Evolutionary conservation across 2,797 vertebrate genomes (phyloP).

Genomic region (Rhinichthys osculus): DNA sequence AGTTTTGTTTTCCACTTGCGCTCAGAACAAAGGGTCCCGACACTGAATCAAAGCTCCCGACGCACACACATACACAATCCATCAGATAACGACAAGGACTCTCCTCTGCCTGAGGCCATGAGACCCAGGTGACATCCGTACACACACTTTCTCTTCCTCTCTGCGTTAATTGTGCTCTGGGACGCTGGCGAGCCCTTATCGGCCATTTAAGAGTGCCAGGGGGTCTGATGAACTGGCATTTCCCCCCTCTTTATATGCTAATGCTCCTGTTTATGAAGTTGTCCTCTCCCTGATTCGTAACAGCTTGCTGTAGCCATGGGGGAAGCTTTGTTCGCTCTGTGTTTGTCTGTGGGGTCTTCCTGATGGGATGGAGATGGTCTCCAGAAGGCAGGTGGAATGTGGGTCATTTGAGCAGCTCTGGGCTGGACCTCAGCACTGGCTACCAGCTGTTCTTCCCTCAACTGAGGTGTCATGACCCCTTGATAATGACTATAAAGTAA

Average conservation of each 20-base stretch:
- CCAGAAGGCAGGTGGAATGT: conserved; percentile 57
- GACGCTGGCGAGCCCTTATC: conserved; percentile 48
- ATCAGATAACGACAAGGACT: conserved; percentile 48
- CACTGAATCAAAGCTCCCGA: background rate
- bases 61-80: conserved; percentile 33
- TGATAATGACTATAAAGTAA: conserved; percentile 64
- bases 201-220: conserved; percentile 56
- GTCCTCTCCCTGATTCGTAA: conserved; percentile 75
- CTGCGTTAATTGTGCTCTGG: conserved; percentile 44
- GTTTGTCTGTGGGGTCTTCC: conserved; percentile 33
- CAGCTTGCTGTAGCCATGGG: conserved; percentile 77
- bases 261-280: conserved; percentile 70
- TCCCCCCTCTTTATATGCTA: conserved; percentile 81
- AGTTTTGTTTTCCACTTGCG: no score
- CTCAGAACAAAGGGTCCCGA: background rate
- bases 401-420: conserved; percentile 51
- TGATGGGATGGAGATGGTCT: conserved; percentile 42
- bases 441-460: conserved; percentile 73
- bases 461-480: conserved; percentile 65
- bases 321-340: conserved; percentile 54
- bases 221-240: conserved; percentile 49
- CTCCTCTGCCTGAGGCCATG: conserved; percentile 26
- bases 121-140: conserved; percentile 44
- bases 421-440: conserved; percentile 53
- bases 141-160: conserved; percentile 16